Percentiles rank a stretch among this genome's conserved stretches.
These are phyloP conservation scores for Pseudanteris insignis DNA, from an alignment of 2,888 invertebrate genomes.

Conservation along the genomic window DNA sequence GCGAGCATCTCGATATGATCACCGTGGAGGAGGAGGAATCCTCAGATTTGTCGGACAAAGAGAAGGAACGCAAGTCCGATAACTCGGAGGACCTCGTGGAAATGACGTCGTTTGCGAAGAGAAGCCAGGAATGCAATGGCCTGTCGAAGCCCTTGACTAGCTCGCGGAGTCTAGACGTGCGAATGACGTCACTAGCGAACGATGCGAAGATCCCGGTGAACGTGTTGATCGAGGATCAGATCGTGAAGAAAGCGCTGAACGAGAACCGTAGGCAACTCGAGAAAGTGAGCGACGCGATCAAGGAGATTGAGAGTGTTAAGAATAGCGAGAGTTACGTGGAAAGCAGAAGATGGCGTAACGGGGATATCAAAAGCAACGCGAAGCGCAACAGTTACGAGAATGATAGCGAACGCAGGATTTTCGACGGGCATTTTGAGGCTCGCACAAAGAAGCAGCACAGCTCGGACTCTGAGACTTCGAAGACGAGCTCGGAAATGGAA, in stretches of 20 bases:
- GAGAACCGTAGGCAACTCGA: slow-evolving; percentile 63
- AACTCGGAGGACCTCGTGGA: slow-evolving; percentile 35
- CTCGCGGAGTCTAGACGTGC: slow-evolving; percentile 53
- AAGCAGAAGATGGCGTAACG: slow-evolving; percentile 50
- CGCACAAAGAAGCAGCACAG: slow-evolving; percentile 51
- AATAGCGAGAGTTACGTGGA: slow-evolving; percentile 56
- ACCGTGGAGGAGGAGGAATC: slow-evolving; percentile 56
- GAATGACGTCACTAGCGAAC: slow-evolving; percentile 42
- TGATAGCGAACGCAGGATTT: slow-evolving; percentile 47
- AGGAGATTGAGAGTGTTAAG: slow-evolving; percentile 62
- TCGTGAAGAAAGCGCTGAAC: slow-evolving; percentile 63
- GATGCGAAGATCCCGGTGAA: slow-evolving; percentile 62
- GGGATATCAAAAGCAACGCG: slow-evolving; percentile 44
- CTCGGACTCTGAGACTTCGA: slow-evolving; percentile 57
- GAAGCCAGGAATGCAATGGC: slow-evolving; percentile 54
- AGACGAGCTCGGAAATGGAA: slow-evolving; percentile 54
- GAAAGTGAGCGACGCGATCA: slow-evolving; percentile 63
- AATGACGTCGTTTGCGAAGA: slow-evolving; percentile 42
- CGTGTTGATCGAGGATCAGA: slow-evolving; percentile 62
- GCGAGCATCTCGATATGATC: slow-evolving; percentile 67
- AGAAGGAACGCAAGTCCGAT: slow-evolving; percentile 42
- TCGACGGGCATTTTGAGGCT: slow-evolving; percentile 48
- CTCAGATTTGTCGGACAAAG: slow-evolving; percentile 52
- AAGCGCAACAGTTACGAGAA: slow-evolving; percentile 59
- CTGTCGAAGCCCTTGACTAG: slow-evolving; percentile 47